Base-by-base conservation (phyloP, 2,888 invertebrate species). In the Branchipolynoe longqiensis region DNA sequence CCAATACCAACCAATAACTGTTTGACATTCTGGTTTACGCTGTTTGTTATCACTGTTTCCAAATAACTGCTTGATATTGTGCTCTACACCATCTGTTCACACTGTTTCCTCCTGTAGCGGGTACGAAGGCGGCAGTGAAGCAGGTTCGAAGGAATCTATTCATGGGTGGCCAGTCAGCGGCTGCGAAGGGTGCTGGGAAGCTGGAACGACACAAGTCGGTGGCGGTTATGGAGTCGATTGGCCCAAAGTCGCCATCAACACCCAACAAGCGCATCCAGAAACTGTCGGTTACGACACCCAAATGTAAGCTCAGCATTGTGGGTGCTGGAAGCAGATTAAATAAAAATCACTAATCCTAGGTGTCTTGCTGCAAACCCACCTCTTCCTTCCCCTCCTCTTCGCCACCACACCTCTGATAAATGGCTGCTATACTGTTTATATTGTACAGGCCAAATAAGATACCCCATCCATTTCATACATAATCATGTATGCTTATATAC, bases 141-240 rank as follows among this genome's bases (percentile, higher is more conserved):
- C 87, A 36, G 4, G 86, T 87, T 14, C 69, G 89, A 8, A 69
- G 89, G 8, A 89, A 88, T 62, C 82, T 89, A 58, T 89, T 89
- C 62, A 86, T 86, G 69, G 85, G 87, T n/a, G 89, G 87, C n/a
- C 48, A 3, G 25, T 4, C 78, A 18, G 48, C 41, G 22, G 78
- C 48, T 1, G 86, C 82, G 54, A 87, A 88, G 25, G 87, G 84
- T 48, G n/a, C n/a, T n/a, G 85, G 81, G 8, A 91, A 90, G 64
- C 85, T 91, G 38, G 90, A 91, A 82, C 87, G 91, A 58, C 86
- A 90, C 36, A 90, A 90, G 81, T 91, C 91, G 14, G 90, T 91
- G 4, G 90, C 91, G 73, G 90, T 91, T 4, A 91, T 90, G 90
- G 90, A 91, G 83, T 86, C 85, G 8, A 38, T 38, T 33, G n/a